phyloP scores from a whole-genome alignment of 2,113 vertebrate genomes.

The Pedetes capensis region DNA sequence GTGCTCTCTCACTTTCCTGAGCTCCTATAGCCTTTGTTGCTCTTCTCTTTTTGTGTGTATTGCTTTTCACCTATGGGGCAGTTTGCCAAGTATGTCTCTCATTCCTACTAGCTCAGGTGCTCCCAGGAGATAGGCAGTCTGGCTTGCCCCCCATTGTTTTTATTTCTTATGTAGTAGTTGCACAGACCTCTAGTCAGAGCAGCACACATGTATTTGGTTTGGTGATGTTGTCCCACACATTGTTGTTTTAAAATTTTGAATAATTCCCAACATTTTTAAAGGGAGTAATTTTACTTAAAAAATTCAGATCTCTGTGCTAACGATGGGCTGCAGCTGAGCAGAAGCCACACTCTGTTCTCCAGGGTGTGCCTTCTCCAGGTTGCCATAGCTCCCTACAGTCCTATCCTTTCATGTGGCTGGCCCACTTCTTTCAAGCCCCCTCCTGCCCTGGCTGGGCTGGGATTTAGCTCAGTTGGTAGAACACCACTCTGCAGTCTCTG shows the following conservation, averaged over 20 bases:
- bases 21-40: neutral
- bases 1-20: neutral
- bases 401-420: neutral
- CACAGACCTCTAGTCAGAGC: neutral
- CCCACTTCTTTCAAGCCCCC: too few relatives aligned
- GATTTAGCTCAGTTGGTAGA: too few relatives aligned
- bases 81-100: neutral
- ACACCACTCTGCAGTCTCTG: too few relatives aligned
- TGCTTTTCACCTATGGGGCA: neutral
- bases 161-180: neutral
- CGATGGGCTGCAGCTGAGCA: neutral
- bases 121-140: neutral
- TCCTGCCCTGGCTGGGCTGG: too few relatives aligned
- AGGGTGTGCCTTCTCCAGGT: neutral
- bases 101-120: neutral
- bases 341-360: neutral
- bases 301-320: neutral
- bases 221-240: neutral
- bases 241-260: slow-evolving; percentile 21
- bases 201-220: neutral
- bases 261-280: neutral
- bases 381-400: neutral
- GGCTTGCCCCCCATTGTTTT: neutral
- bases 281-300: neutral
- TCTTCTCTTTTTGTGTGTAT: neutral